A percentile compares a stretch with the other conserved stretches of the same genome.
These are phyloP conservation scores for Perithous albicinctus DNA, from an alignment of 2,888 invertebrate genomes.

Conservation along the genomic window DNA sequence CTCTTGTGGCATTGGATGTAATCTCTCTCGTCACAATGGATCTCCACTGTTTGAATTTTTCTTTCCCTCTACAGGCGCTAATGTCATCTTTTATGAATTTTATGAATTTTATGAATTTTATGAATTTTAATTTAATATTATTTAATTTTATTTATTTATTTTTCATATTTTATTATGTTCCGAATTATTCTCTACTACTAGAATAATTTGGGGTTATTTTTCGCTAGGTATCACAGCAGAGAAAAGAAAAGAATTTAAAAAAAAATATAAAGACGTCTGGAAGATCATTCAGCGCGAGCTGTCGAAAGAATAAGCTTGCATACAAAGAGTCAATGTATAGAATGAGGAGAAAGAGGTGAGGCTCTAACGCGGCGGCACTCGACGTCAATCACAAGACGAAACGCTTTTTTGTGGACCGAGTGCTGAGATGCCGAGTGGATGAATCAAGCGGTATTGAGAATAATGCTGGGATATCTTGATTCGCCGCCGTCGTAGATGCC, in stretches of 20 bases:
- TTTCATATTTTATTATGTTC: too few species aligned
- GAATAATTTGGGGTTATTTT: too few species aligned
- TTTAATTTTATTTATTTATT: too few species aligned
- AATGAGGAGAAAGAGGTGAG: constrained; percentile 32
- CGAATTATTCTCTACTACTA: too few species aligned
- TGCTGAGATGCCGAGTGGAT: constrained; percentile 35
- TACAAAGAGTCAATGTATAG: background rate
- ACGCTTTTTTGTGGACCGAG: constrained; percentile 44
- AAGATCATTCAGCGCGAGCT: constrained; percentile 9
- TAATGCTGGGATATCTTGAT: constrained; percentile 54
- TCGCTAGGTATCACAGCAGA: too few species aligned
- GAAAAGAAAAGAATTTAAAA: background rate
- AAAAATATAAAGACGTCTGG: constrained; percentile 12
- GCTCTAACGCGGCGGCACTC: constrained; percentile 45
- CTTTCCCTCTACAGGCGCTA: background rate
- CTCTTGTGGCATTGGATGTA: constrained; percentile 1
- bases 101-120: background rate
- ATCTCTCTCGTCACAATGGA: background rate
- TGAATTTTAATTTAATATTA: too few species aligned
- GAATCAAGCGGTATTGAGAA: constrained; percentile 61
- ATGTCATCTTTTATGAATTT: background rate
- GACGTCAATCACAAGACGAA: constrained; percentile 61
- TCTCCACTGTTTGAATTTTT: background rate
- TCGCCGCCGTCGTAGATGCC: constrained; percentile 31
- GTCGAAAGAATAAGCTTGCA: constrained; percentile 29